Conservation (phyloP, 2,888 invertebrate genomes). For the Vannuccia rotundouncinata region DNA sequence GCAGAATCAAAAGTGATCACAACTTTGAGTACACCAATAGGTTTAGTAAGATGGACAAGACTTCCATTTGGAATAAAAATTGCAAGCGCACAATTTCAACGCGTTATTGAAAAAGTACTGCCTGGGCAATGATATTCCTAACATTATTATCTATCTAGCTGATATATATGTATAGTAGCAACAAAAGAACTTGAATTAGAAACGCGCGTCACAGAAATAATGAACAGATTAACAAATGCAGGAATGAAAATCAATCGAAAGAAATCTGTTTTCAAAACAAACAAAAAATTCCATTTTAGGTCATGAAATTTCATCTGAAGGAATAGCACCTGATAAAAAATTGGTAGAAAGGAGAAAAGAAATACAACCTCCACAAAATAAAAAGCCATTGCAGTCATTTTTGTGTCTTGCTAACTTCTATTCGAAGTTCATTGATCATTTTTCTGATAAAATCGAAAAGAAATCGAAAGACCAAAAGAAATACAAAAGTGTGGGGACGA, state of each 20-base stretch:
- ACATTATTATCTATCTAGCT: conserved; percentile 36
- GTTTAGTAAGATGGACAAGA: conserved; percentile 35
- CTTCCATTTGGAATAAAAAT: conserved; percentile 36
- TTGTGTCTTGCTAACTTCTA: conserved; percentile 29
- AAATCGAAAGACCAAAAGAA: conserved; percentile 28
- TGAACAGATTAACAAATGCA: conserved; percentile 30
- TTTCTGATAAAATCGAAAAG: conserved; percentile 31
- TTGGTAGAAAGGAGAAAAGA: conserved; percentile 23
- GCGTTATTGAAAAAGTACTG: conserved; percentile 22
- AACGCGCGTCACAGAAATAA: not conserved
- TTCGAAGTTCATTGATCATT: conserved; percentile 18
- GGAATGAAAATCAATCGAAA: conserved; percentile 32
- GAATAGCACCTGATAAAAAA: conserved; percentile 27
- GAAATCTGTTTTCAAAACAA: conserved; percentile 34
- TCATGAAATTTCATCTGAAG: conserved; percentile 21
- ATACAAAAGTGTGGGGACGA: conserved; percentile 15
- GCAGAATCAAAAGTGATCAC: conserved; percentile 25
- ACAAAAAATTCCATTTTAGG: conserved; percentile 18
- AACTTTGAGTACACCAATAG: conserved; percentile 34
- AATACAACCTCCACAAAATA: conserved; percentile 28
- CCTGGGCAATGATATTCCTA: not conserved
- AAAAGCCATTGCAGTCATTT: conserved; percentile 34
- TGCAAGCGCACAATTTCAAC: conserved; percentile 34
- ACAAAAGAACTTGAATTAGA: conserved; percentile 30
- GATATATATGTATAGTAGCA: conserved; percentile 36